phyloP scores from a whole-genome alignment of 2,888 invertebrate genomes.

The Plemyria rubiginata region DNA sequence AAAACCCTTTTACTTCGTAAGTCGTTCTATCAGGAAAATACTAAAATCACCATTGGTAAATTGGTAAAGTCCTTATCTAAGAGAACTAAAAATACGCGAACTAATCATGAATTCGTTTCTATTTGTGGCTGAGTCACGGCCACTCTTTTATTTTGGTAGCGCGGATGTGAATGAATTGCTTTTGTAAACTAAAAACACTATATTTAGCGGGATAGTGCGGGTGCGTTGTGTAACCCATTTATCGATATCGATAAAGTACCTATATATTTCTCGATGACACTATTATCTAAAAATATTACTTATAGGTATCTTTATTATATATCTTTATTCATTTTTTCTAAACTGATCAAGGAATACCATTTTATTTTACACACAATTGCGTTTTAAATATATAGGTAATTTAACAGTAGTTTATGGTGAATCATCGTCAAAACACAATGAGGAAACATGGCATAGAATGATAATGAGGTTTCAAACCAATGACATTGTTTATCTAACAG shows the following conservation, averaged over 20 bases:
- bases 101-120: constrained; percentile 32
- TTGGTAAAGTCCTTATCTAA: constrained; percentile 23
- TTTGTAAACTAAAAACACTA: constrained; percentile 62
- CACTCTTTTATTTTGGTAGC: constrained; percentile 53
- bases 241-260: constrained; percentile 39
- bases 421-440: constrained; percentile 61
- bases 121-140: constrained; percentile 56
- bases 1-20: not conserved
- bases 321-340: too few relatives aligned
- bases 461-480: constrained; percentile 48
- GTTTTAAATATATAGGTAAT: constrained; percentile 33
- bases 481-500: constrained; percentile 38
- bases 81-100: constrained; percentile 26
- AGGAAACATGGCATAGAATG: constrained; percentile 64
- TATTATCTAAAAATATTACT: too few relatives aligned
- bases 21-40: not conserved
- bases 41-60: not conserved
- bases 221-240: constrained; percentile 12
- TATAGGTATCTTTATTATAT: too few relatives aligned
- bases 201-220: constrained; percentile 59
- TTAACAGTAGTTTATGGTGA: constrained; percentile 48
- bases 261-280: too few relatives aligned
- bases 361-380: constrained; percentile 22
- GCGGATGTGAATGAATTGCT: constrained; percentile 61
- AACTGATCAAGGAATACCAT: constrained; percentile 20